Percentiles rank a stretch among this genome's conserved stretches.
Evolutionary conservation across 92 coral and sea anemone species (phyloP).

Genomic region (Phenganax subtilis): DNA sequence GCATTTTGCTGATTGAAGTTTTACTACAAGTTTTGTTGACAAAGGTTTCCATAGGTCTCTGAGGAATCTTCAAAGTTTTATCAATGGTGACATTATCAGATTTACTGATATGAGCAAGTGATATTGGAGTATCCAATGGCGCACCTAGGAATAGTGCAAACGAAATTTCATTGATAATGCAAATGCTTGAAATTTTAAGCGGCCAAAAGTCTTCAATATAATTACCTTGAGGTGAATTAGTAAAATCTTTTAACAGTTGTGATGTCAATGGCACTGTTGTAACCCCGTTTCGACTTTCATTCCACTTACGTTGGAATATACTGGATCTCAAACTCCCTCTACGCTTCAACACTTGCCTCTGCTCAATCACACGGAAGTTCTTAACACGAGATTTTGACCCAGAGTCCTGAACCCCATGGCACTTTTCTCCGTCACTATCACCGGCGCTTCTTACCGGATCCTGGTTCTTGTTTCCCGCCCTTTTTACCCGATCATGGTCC

Average conservation of each 20-base stretch:
- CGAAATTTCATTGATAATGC: not conserved
- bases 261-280: slow-evolving; percentile 70
- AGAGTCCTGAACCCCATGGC: not conserved
- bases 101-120: slow-evolving; percentile 92
- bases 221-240: slow-evolving; percentile 96
- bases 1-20: too few relatives aligned
- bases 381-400: not conserved
- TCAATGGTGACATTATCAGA: slow-evolving; percentile 56
- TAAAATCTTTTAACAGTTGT: slow-evolving; percentile 82
- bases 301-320: slow-evolving; percentile 36
- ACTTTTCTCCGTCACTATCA: not conserved
- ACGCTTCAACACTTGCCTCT: not conserved
- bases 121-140: slow-evolving; percentile 76
- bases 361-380: not conserved
- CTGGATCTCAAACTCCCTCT: slow-evolving; percentile 19
- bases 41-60: slow-evolving; percentile 44
- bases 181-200: too few relatives aligned
- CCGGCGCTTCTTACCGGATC: not conserved
- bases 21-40: slow-evolving; percentile 34
- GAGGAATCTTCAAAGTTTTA: slow-evolving; percentile 55
- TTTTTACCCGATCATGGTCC: too few relatives aligned
- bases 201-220: not conserved
- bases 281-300: slow-evolving; percentile 39
- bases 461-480: not conserved
- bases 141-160: slow-evolving; percentile 63